These are phyloP conservation scores for Anarhynchus alexandrinus DNA, from an alignment of 2,113 vertebrate species.

Conservation along the genomic window DNA sequence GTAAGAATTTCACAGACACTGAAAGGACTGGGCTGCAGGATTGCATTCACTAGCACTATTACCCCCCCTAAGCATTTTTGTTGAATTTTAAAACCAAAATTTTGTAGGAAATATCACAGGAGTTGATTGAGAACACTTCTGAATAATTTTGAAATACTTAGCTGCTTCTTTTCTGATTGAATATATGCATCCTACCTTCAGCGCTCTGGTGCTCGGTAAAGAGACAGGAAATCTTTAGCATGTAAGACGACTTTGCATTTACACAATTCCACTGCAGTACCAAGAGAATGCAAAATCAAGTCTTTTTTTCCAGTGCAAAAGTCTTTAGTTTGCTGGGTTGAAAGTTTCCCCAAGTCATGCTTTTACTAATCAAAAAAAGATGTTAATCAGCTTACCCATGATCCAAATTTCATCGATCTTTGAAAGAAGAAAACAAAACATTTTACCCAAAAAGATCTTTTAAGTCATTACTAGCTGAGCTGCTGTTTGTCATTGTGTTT, in stretches of 20 bases:
- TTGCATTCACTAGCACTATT: background rate
- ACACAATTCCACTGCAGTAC: background rate
- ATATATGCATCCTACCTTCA: background rate
- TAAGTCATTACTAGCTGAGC: slow-evolving; percentile 91
- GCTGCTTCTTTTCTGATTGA: background rate
- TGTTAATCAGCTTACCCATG: slow-evolving; percentile 66
- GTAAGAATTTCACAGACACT: background rate
- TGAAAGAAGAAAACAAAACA: slow-evolving; percentile 6
- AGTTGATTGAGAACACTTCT: background rate
- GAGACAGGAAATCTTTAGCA: background rate
- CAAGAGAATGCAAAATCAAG: slow-evolving; percentile 18
- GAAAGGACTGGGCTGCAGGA: background rate
- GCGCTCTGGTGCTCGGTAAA: background rate
- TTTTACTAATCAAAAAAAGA: slow-evolving; percentile 39
- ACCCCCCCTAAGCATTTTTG: background rate
- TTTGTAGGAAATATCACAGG: background rate
- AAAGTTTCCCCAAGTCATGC: slow-evolving; percentile 38
- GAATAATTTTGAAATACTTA: background rate
- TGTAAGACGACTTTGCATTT: background rate
- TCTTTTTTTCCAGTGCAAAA: slow-evolving; percentile 32
- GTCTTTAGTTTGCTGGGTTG: slow-evolving; percentile 4
- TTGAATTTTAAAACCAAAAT: background rate
- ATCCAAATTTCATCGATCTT: slow-evolving; percentile 51
- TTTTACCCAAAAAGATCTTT: slow-evolving; percentile 96
- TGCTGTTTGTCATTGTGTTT: slow-evolving; percentile 82